Evolutionary conservation across 2,797 vertebrate genomes (phyloP).

Genomic region (Phoxinus dragarum): DNA sequence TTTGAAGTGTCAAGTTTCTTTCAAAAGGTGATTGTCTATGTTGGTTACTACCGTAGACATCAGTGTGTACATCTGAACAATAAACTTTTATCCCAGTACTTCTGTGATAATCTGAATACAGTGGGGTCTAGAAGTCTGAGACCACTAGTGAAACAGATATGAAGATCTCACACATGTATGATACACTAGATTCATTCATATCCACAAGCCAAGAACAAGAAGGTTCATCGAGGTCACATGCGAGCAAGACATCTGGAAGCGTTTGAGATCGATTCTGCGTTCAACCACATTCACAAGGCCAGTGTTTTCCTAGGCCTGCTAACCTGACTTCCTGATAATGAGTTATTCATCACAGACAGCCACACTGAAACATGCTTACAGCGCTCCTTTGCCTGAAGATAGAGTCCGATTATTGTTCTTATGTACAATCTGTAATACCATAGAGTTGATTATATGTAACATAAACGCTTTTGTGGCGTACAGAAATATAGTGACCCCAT

Average conservation of each 20-base stretch:
- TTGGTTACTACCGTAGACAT: not conserved
- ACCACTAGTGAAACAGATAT: not conserved
- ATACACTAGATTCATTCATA: conserved; percentile 10
- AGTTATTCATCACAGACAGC: conserved; percentile 48
- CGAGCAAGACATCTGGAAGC: conserved; percentile 68
- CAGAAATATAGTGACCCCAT: not conserved
- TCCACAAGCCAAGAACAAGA: not conserved
- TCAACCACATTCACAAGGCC: conserved; percentile 27
- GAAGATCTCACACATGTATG: not conserved
- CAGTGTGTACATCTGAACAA: not conserved
- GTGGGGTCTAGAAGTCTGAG: not conserved
- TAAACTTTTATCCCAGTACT: not conserved
- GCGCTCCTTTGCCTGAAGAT: conserved; percentile 29
- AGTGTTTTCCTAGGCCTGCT: conserved; percentile 44
- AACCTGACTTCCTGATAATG: conserved; percentile 32
- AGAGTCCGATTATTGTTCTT: conserved; percentile 66
- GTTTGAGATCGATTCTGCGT: conserved; percentile 46
- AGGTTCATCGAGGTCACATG: conserved; percentile 55
- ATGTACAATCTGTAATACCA: conserved; percentile 26
- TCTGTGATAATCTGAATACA: not conserved
- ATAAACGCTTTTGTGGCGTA: not conserved
- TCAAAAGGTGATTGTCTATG: not conserved
- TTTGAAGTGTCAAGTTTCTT: not conserved
- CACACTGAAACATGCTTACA: conserved; percentile 48
- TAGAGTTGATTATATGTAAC: conserved; percentile 19